Conservation (phyloP, 2,797 vertebrate genomes). For the Octomys mimax region DNA sequence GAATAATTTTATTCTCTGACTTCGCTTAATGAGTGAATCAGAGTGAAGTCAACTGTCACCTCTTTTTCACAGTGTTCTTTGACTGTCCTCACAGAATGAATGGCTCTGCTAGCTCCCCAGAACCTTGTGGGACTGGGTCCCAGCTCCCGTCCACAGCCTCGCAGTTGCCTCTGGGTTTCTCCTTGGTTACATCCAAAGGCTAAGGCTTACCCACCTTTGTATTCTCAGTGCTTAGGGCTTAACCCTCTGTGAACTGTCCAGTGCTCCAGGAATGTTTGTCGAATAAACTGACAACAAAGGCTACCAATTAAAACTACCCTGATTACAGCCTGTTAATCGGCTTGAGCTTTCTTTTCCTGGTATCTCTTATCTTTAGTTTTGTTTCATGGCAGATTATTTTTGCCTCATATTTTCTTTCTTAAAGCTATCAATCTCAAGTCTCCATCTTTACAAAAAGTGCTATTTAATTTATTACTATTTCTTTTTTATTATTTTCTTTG, state of each 20-base stretch:
- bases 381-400: not conserved
- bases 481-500: not conserved
- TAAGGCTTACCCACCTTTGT: not conserved
- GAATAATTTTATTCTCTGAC: not conserved
- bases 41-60: not conserved
- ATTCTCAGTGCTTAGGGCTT: not conserved
- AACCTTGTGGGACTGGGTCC: not conserved
- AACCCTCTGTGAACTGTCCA: not conserved
- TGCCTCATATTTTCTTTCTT: not conserved
- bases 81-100: not conserved
- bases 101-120: not conserved
- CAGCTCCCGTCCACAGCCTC: not conserved
- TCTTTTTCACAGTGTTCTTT: not conserved
- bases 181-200: not conserved
- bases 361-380: not conserved
- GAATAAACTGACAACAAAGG: not conserved
- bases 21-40: not conserved
- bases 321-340: not conserved
- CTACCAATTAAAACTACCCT: not conserved
- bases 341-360: not conserved
- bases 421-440: not conserved
- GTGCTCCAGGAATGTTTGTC: not conserved
- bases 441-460: not conserved
- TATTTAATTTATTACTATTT: conserved; percentile 40
- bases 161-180: not conserved